Base-by-base conservation (phyloP, 2,113 vertebrate species). In the Cololabis saira region DNA sequence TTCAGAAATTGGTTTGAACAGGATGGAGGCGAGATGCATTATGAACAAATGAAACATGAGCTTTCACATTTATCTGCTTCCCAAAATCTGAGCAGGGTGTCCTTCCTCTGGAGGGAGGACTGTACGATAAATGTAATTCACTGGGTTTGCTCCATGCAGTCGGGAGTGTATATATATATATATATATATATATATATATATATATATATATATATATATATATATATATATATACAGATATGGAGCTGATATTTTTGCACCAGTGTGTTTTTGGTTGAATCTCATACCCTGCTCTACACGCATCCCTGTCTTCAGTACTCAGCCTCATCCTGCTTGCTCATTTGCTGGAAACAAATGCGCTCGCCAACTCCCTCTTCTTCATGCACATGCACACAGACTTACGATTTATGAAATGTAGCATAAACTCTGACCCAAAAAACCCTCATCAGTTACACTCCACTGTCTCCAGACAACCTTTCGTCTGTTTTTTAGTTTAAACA, bases 391-490 rank as follows among this genome's bases (percentile, higher is more conserved):
- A 60, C 53, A 41, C 60, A 57, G 22, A 2, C 24, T 53, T 40
- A 61, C 17, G 12, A 69, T 70, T 70, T 74, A 67, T 74, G 76
- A 52, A 37, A 47, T 70, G 69, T 74, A 71, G 74, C 81, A 69
- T 78, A 58, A 85, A 84, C 45, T 59, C 52, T 56, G 53, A 19
- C 70, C 67, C 74, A 47, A 61, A 78, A 66, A 63, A 37, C 45
- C 59, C 62, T 76, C 63, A 74, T 71, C 62, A 41, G 49, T 64
- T 71, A 52, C 83, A 56, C 55, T 68, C 60, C 54, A 24, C 51
- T 12, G 60, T 83, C 76, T 77, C 80, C 77, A 84, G 59, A 78
- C 64, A 71, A 80, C 75, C 51, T 71, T 30, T 65, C 12, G 15
- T 70, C 49, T 66, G 50, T 58, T 42, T 63, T 48, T 53, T 33